Conservation (phyloP, 2,888 invertebrate genomes). For the Clanis bilineata region DNA sequence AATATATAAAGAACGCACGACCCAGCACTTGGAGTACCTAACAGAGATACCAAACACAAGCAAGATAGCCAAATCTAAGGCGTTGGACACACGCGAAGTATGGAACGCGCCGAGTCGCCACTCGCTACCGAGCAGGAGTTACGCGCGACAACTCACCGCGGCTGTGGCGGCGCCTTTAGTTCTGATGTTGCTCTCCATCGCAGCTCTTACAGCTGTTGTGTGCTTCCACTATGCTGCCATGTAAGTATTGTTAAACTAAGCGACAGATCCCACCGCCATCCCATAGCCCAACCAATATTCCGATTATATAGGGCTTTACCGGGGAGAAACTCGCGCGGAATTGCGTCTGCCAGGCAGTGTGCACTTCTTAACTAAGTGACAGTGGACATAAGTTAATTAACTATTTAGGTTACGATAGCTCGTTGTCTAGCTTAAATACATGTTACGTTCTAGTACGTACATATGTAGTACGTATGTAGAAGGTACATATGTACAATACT, state of each 20-base stretch:
- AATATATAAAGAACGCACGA: constrained; percentile 58
- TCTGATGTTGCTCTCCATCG: constrained; percentile 84
- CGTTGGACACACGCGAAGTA: constrained; percentile 43
- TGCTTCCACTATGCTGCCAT: constrained; percentile 89
- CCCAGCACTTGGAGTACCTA: constrained; percentile 62
- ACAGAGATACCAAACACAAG: constrained; percentile 49
- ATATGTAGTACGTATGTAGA: no score
- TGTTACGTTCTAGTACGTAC: no score
- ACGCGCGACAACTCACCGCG: constrained; percentile 85
- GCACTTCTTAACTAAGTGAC: no score
- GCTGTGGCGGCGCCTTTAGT: constrained; percentile 87
- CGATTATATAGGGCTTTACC: no score
- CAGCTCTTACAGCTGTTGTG: constrained; percentile 86
- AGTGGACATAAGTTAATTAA: neutral
- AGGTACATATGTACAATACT: no score
- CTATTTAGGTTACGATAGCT: no score
- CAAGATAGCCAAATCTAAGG: constrained; percentile 37
- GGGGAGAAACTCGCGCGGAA: no score
- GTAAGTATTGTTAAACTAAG: constrained; percentile 80
- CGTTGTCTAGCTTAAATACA: no score
- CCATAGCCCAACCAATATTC: no score
- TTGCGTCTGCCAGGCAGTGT: no score
- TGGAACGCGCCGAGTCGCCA: constrained; percentile 85
- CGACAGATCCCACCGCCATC: no score
- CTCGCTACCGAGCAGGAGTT: constrained; percentile 86